Evolutionary conservation across 64 coral and sea anemone species (phyloP).

Genomic region (Dendronephthya gigantea): DNA sequence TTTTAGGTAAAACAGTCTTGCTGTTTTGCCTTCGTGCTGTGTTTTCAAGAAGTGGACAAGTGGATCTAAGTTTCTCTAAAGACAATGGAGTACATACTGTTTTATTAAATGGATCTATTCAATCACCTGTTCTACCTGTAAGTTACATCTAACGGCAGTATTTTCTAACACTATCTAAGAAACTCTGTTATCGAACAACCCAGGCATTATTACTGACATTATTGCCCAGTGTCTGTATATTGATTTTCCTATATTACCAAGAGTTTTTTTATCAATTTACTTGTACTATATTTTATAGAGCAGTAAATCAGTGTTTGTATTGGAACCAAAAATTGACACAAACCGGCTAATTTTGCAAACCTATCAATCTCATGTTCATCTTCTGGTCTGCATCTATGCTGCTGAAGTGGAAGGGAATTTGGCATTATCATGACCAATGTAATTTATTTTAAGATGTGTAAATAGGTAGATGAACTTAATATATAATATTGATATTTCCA

Average conservation of each 20-base stretch:
- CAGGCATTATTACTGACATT: too few relatives aligned
- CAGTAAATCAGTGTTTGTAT: not conserved
- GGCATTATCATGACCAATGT: not conserved
- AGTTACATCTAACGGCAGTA: not conserved
- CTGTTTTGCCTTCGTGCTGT: not conserved
- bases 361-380: not conserved
- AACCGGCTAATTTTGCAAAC: not conserved
- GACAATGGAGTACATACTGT: not conserved
- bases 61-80: not conserved
- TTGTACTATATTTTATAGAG: not conserved
- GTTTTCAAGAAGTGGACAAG: not conserved
- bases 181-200: too few relatives aligned
- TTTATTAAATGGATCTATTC: not conserved
- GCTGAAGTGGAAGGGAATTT: not conserved
- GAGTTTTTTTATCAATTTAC: too few relatives aligned
- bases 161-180: not conserved
- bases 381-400: not conserved
- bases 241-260: too few relatives aligned
- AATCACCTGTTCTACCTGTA: not conserved
- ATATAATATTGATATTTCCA: too few relatives aligned
- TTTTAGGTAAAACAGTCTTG: slow-evolving; percentile 9
- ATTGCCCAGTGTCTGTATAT: too few relatives aligned
- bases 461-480: not conserved
- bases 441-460: not conserved
- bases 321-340: not conserved